Evolutionary conservation across 2,888 invertebrate species (phyloP).

Genomic region (Hymenopus coronatus): DNA sequence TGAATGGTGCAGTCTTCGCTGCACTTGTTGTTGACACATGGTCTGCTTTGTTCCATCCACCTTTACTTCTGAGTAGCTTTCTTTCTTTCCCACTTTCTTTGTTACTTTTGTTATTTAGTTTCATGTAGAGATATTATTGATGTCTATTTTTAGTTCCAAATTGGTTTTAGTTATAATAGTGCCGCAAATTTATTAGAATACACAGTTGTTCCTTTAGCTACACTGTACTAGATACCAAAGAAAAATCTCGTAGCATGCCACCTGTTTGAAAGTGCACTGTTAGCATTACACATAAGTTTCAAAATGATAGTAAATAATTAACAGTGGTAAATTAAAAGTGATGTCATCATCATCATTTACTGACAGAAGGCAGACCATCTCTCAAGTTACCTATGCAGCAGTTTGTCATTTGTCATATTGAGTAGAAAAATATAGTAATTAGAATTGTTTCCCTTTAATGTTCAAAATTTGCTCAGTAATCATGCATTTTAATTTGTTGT

Average conservation of each 20-base stretch:
- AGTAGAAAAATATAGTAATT: background rate
- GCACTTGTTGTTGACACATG: background rate
- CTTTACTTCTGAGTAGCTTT: background rate
- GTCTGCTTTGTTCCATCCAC: conserved; percentile 1
- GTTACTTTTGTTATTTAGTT: conserved; percentile 17
- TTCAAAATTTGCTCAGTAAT: background rate
- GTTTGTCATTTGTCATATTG: conserved; percentile 16
- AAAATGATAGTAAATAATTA: conserved; percentile 13
- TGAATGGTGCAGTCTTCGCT: conserved; percentile 16
- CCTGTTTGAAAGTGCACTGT: conserved; percentile 14
- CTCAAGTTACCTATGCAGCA: conserved; percentile 52
- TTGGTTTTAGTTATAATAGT: background rate
- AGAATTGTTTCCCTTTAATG: background rate
- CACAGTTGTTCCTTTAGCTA: conserved; percentile 3
- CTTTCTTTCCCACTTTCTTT: background rate
- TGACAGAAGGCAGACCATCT: conserved; percentile 48
- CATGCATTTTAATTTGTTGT: background rate
- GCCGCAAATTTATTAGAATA: conserved; percentile 14
- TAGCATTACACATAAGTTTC: background rate
- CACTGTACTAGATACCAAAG: conserved; percentile 14
- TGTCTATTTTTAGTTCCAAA: conserved; percentile 26
- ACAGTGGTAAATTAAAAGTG: background rate
- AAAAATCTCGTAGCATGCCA: conserved; percentile 17
- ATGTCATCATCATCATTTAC: background rate
- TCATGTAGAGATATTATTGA: conserved; percentile 24